Evolutionary conservation across 1,140 invertebrate species (phyloP), one percentile per base, ranked within the genome.

Genomic region (Brachionus manjavacas): DNA sequence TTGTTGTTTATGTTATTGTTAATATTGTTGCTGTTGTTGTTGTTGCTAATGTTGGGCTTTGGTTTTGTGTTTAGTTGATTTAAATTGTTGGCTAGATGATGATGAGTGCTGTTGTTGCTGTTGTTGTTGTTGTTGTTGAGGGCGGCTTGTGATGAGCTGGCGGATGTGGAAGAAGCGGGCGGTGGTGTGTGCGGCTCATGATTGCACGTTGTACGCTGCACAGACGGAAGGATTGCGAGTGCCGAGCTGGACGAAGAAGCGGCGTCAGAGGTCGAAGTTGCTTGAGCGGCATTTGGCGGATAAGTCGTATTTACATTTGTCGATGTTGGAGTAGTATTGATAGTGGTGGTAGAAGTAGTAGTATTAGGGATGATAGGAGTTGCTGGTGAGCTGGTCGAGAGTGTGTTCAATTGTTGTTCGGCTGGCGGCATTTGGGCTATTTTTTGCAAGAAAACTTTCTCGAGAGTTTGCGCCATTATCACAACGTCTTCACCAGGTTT

Each of bases 401-500:
- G 31, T 7, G 31, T 20, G n/a, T 20, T 74, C 8, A 76, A 14
- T 0, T 81, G 16, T 12, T 64, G n/a, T 83, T 68, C 81, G n/a
- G 43, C 41, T 9, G 81, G 12, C 6, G 81, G 81, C 81, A 83
- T 83, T 31, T 0, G 14, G 20, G 81, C 31, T 55, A 83, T 49
- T 72, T 83, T 83, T 72, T 83, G 60, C 20, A 83, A 35, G 20
- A 16, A 83, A 12, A 83, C 11, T 52, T 68, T 83, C 23, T 98
- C 96, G 76, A 99, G 89, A 91, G 98, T 98, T 86, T 95, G 92
- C 1, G 95, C 96, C 96, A 98, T 98, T 12, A 93, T 93, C 12
- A 98, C 96, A 14, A 99, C 95, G 90, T 98, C 96, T 90, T 97
- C 96, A 91, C 98, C 95, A 84, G 95, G 93, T 80, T 95, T 95